Conservation (phyloP, 30 jellyfish, hydroid and myxozoan genomes). For the Aurelia coerulea region DNA sequence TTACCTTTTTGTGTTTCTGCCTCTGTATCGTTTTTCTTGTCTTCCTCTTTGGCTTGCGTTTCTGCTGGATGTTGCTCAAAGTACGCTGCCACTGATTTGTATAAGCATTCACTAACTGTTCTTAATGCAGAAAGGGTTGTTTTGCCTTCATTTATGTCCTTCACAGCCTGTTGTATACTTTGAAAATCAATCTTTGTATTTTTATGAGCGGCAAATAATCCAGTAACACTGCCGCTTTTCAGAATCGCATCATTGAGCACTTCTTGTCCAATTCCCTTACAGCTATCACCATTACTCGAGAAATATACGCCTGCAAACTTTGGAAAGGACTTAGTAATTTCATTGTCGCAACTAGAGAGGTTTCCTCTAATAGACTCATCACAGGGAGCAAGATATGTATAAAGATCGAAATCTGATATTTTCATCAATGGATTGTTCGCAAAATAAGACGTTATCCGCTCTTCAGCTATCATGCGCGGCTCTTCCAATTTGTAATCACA, state of each 20-base stretch:
- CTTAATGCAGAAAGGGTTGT: slow-evolving; percentile 14
- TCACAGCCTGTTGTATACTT: slow-evolving; percentile 16
- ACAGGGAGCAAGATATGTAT: slow-evolving; percentile 69
- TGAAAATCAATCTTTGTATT: slow-evolving; percentile 16
- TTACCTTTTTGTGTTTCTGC: too few relatives aligned
- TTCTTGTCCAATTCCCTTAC: slow-evolving; percentile 48
- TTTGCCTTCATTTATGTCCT: slow-evolving; percentile 12
- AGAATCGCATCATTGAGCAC: slow-evolving; percentile 23
- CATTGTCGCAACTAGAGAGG: slow-evolving; percentile 9
- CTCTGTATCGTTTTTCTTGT: too few relatives aligned
- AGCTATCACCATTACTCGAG: slow-evolving; percentile 40
- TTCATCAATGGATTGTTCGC: slow-evolving; percentile 3
- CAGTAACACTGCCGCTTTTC: slow-evolving; percentile 33
- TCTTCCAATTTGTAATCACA: slow-evolving; percentile 30
- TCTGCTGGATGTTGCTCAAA: slow-evolving; percentile 44
- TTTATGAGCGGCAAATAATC: slow-evolving; percentile 57
- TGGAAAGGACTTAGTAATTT: slow-evolving; percentile 3
- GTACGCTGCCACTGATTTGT: slow-evolving; percentile 44
- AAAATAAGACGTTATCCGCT: slow-evolving; percentile 15
- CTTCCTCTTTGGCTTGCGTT: neutral
- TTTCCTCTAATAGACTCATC: slow-evolving; percentile 56
- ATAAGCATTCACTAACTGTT: slow-evolving; percentile 27
- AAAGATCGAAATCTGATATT: slow-evolving; percentile 37
- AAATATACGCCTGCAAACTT: slow-evolving; percentile 54
- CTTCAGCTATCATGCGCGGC: slow-evolving; percentile 58